A percentile compares a stretch with the other conserved stretches of the same genome.
These are phyloP conservation scores for Plutomurus gul DNA, from an alignment of 1,140 invertebrate genomes.

Conservation along the genomic window DNA sequence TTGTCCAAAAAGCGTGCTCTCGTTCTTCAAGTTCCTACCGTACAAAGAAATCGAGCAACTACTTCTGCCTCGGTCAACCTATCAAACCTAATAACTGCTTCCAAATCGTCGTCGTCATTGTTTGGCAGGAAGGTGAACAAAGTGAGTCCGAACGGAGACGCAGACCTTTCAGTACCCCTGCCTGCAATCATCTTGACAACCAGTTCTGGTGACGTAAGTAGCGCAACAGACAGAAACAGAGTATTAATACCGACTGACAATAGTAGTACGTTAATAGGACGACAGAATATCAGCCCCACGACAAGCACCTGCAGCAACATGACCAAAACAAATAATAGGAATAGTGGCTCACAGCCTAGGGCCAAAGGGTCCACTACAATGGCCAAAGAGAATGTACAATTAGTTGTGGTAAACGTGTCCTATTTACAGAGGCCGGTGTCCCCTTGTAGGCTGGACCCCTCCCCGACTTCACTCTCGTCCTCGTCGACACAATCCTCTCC, in stretches of 20 bases:
- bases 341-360: neutral
- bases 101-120: neutral
- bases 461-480: neutral
- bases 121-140: neutral
- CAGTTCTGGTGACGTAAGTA: neutral
- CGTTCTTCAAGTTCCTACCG: neutral
- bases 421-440: slow-evolving; percentile 48
- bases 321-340: neutral
- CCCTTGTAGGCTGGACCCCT: slow-evolving; percentile 8
- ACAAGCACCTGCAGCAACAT: neutral
- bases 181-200: neutral
- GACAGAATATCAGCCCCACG: neutral
- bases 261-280: no score
- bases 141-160: neutral
- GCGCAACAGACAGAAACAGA: neutral
- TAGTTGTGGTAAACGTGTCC: slow-evolving; percentile 48
- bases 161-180: neutral
- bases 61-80: no score
- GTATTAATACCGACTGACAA: neutral
- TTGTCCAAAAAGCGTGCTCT: neutral
- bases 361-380: neutral
- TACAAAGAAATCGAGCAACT: neutral
- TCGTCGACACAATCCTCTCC: neutral
- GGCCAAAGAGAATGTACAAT: slow-evolving; percentile 39
- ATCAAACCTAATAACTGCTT: no score